Evolutionary conservation across 2,797 vertebrate species (phyloP).

Genomic region (Rhodeus uyekii): DNA sequence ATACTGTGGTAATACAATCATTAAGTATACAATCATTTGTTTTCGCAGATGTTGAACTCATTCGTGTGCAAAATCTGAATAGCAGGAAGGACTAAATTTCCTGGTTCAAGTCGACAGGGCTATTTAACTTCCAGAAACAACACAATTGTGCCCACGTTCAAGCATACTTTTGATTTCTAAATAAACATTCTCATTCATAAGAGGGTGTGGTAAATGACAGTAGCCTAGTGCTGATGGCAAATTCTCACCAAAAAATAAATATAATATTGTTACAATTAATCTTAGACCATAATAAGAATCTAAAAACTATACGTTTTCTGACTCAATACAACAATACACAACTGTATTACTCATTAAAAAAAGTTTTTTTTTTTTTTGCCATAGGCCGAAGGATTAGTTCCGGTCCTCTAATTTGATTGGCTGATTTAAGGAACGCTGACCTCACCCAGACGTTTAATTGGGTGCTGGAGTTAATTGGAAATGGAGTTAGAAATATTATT

Average conservation of each 20-base stretch:
- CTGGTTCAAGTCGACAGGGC: constrained; percentile 38
- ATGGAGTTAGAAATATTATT: neutral
- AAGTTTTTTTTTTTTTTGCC: neutral
- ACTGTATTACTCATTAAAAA: neutral
- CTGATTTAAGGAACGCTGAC: neutral
- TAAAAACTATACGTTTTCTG: no score
- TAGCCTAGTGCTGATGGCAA: neutral
- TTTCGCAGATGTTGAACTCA: constrained; percentile 25
- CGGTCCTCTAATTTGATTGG: neutral
- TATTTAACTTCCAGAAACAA: constrained; percentile 52
- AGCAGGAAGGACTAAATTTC: constrained; percentile 55
- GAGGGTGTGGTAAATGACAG: neutral
- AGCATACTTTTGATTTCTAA: constrained; percentile 22
- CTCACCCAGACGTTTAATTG: neutral
- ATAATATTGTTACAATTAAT: neutral
- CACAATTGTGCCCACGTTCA: constrained; percentile 21
- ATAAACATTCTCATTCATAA: constrained; percentile 21
- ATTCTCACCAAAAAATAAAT: neutral
- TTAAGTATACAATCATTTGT: constrained; percentile 12
- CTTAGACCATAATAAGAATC: neutral
- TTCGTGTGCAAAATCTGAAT: constrained; percentile 45
- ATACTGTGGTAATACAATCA: neutral
- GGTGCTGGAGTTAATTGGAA: neutral
- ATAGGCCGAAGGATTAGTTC: neutral
- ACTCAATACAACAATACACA: neutral